Evolutionary conservation across 2,888 invertebrate genomes (phyloP).

Genomic region (Agriopis leucophaearia): DNA sequence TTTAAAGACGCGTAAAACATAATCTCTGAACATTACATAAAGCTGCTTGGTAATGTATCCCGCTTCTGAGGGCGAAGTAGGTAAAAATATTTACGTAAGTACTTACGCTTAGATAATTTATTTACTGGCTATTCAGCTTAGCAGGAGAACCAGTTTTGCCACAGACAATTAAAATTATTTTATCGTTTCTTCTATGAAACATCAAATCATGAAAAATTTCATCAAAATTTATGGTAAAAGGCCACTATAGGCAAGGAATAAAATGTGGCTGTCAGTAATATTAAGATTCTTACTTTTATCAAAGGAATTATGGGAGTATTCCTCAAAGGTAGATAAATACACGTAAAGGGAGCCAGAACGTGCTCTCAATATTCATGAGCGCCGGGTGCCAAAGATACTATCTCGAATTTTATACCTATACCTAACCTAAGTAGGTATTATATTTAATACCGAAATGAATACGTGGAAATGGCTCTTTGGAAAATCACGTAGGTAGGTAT

Average conservation of each 20-base stretch:
- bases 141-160: background rate
- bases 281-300: conserved; percentile 11
- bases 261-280: conserved; percentile 9
- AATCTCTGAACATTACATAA: conserved; percentile 23
- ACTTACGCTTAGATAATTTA: background rate
- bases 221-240: background rate
- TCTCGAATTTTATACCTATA: conserved; percentile 4
- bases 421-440: background rate
- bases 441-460: background rate
- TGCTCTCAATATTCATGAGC: conserved; percentile 24
- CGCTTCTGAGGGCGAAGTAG: background rate
- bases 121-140: background rate
- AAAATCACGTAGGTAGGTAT: background rate
- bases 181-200: background rate
- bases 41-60: conserved; percentile 13
- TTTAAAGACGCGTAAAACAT: conserved; percentile 24
- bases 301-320: conserved; percentile 4
- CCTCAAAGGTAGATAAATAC: conserved; percentile 22
- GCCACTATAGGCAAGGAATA: background rate
- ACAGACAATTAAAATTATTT: background rate
- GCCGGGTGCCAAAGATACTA: conserved; percentile 8
- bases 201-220: too few relatives aligned
- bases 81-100: background rate
- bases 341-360: conserved; percentile 15
- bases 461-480: background rate